Evolutionary conservation across 2,888 invertebrate genomes (phyloP).

Genomic region (Hyles lineata): DNA sequence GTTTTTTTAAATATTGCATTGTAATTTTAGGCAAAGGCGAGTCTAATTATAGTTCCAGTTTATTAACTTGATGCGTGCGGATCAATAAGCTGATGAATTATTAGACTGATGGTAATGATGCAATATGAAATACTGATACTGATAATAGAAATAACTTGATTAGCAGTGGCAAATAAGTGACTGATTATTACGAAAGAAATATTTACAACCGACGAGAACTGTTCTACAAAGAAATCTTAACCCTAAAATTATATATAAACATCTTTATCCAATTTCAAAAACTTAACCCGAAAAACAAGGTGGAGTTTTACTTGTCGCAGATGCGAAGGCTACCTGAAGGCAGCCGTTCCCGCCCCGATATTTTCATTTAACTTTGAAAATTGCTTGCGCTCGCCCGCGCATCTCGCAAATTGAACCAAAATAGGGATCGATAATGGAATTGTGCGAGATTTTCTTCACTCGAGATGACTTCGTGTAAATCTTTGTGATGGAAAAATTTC

Average conservation of each 20-base stretch:
- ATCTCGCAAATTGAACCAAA: conserved; percentile 80
- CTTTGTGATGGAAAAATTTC: conserved; percentile 81
- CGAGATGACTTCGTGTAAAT: conserved; percentile 77
- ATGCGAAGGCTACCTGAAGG: conserved; percentile 54
- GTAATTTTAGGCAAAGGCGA: too few species aligned
- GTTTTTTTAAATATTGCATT: too few species aligned
- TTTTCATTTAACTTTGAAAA: conserved; percentile 84
- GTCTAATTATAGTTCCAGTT: too few species aligned
- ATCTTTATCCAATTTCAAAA: conserved; percentile 20
- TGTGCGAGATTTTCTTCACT: conserved; percentile 75
- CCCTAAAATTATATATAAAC: neutral
- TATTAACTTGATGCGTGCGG: too few species aligned
- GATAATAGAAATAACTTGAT: too few species aligned
- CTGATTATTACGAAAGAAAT: too few species aligned
- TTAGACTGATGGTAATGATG: too few species aligned
- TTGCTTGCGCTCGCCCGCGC: conserved; percentile 73
- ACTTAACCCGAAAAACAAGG: conserved; percentile 43
- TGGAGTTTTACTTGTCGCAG: conserved; percentile 34
- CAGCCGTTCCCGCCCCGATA: conserved; percentile 53
- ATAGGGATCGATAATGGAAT: conserved; percentile 83
- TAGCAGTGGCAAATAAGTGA: too few species aligned
- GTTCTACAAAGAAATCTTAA: neutral
- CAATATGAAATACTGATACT: too few species aligned
- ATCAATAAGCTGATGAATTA: too few species aligned
- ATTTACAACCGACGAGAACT: neutral